A percentile compares a stretch with the other conserved stretches of the same genome.
These are phyloP conservation scores for Andrena hattorfiana DNA, from an alignment of 2,888 invertebrate genomes.

Conservation along the genomic window DNA sequence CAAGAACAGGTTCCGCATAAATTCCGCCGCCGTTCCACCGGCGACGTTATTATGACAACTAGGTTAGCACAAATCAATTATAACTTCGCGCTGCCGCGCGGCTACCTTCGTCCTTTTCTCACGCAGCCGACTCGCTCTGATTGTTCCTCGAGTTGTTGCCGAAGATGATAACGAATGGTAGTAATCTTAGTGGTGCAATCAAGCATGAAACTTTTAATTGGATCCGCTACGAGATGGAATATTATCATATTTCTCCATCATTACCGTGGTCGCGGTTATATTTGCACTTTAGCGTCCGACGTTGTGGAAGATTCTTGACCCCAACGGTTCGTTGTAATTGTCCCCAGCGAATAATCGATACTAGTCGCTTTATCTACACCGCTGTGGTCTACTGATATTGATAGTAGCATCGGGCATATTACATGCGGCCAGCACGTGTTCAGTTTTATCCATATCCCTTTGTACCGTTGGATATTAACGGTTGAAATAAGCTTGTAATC, in stretches of 20 bases:
- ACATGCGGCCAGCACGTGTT: not conserved
- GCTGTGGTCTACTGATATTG: not conserved
- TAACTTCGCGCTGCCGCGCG: slow-evolving; percentile 11
- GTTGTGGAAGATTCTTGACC: not conserved
- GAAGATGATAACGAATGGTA: not conserved
- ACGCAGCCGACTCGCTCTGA: not conserved
- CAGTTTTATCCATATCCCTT: not conserved
- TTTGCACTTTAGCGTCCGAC: not conserved
- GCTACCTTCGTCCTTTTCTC: not conserved
- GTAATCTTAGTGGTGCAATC: not conserved
- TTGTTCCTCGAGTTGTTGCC: not conserved
- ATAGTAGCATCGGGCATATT: not conserved
- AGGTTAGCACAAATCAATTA: slow-evolving; percentile 80
- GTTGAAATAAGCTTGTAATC: too few species aligned
- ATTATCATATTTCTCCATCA: not conserved
- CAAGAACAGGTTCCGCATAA: slow-evolving; percentile 79
- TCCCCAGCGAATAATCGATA: not conserved
- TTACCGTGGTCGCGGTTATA: not conserved
- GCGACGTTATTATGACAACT: slow-evolving; percentile 79
- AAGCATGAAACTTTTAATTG: not conserved
- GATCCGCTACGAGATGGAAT: not conserved
- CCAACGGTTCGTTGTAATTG: not conserved
- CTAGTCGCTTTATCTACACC: not conserved
- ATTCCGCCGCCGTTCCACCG: slow-evolving; percentile 74
- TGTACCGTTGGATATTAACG: not conserved